Base-by-base conservation (phyloP, 2,113 vertebrate species). In the Limnothrissa miodon region DNA sequence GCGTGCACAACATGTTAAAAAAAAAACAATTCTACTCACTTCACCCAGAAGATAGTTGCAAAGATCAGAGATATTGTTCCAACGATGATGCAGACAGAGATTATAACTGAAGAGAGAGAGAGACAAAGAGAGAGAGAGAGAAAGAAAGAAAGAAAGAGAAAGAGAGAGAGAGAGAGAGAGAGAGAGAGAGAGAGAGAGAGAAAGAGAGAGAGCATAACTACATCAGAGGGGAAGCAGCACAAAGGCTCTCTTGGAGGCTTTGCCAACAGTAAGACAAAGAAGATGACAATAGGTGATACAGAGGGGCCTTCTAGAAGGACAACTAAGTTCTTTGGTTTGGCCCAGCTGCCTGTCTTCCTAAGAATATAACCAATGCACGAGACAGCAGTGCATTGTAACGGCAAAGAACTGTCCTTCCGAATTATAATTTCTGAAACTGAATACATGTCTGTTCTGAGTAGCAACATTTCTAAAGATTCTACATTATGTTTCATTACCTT, bases 11-110 rank as follows among this genome's bases (percentile, higher is more conserved):
- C 53, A 29, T 11, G 15, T n/a, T n/a, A n/a, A n/a, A n/a, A n/a
- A n/a, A n/a, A 23, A 45, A 56, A 21, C 51, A 21, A 23, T 3
- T 56, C 51, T 11, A 74, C 94, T 96, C 89, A 98, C 97, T 96
- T 96, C 93, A 95, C 93, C 97, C 97, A 98, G 88, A 94, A 98
- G 10, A 95, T 83, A 0, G 90, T 94, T 0, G 96, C 95, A 85
- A 96, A 29, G 0, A 95, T 85, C 79, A 98, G 85, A 0, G 94
- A 95, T 0, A 95, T 88, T 0, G 93, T 89, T 0, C 96, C 96
- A 0, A 94, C 93, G 62, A 95, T 87, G 0, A 95, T 91, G n/a
- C n/a, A 62, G 59, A 56, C 21, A 19, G 51, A 56, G 51, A 56
- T 56, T 56, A 56, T 51, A 19, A 51, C 25, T 44, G 23, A 23